A percentile compares a stretch with the other conserved stretches of the same genome.
These are phyloP conservation scores for Muscina levida DNA, from an alignment of 2,888 invertebrate genomes.

Conservation along the genomic window DNA sequence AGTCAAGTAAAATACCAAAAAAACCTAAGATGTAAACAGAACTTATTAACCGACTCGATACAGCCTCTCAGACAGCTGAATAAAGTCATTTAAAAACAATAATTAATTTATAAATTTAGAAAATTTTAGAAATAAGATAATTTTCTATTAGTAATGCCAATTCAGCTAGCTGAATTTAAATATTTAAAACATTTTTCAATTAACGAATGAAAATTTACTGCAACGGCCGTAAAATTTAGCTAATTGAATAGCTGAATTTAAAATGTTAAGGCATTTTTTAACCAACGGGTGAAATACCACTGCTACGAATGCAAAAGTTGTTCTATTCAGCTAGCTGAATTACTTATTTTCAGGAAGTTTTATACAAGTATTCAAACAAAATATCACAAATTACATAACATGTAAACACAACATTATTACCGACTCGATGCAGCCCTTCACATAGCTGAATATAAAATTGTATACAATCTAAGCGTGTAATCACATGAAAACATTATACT, in stretches of 20 bases:
- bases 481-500: background rate
- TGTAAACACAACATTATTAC: no score
- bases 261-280: no score
- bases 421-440: no score
- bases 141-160: background rate
- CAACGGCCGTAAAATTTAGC: background rate
- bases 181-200: background rate
- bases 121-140: no score
- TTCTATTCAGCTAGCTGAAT: background rate
- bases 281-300: no score
- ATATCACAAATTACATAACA: no score
- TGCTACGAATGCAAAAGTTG: no score
- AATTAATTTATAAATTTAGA: background rate
- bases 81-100: background rate
- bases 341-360: background rate
- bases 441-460: slow-evolving; percentile 27
- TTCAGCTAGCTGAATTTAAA: background rate
- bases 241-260: no score
- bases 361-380: no score
- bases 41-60: no score
- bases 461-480: background rate
- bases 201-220: background rate
- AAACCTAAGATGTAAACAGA: no score
- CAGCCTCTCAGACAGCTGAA: background rate
- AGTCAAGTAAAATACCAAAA: no score